Evolutionary conservation across 1,140 invertebrate species (phyloP), one percentile per base, ranked within the genome.

Genomic region (Listronotus oregonensis): DNA sequence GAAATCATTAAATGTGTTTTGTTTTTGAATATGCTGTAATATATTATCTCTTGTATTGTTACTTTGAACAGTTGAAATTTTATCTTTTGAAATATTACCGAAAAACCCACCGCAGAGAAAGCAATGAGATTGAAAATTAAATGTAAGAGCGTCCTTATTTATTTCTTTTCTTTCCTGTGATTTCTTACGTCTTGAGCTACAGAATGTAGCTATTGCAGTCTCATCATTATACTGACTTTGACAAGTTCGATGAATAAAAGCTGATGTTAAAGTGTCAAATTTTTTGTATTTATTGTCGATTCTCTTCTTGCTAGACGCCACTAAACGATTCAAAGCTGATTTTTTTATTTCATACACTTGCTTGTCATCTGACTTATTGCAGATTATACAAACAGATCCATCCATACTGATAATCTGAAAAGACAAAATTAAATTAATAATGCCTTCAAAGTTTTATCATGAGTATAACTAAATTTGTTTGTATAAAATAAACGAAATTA

Each of bases 101-200:
- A 58, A 58, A 58, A 43, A 44, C n/a, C 55, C 42, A 58, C 40
- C 55, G 14, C 55, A 43, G 43, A 58, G 40, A 44, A 58, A 58
- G 42, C 39, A 58, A 58, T 21, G 55, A 58, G 2, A 44, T 58
- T 58, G 18, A 58, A 47, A 58, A 58, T 58, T 37, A 37, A 58
- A 46, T 46, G 5, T 58, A 47, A 58, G 40, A 31, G 43, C 21
- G 0, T 58, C 56, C n/a, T 58, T 58, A 46, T 32, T 32, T 31
- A 58, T 58, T 44, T 58, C 6, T 46, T 58, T 58, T 46, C 56
- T 40, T 58, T 58, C 31, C 9, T 46, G 0, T 27, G 42, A 46
- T 58, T 58, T 58, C 21, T 11, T 58, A 14, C 4, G 21, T 58
- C 21, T 58, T 58, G 42, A 46, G 8, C 40, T 47, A 32, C 40